Percentiles rank a stretch among this genome's conserved stretches.
Evolutionary conservation across 2,797 vertebrate genomes (phyloP).

Genomic region (Melanotaenia boesemani): DNA sequence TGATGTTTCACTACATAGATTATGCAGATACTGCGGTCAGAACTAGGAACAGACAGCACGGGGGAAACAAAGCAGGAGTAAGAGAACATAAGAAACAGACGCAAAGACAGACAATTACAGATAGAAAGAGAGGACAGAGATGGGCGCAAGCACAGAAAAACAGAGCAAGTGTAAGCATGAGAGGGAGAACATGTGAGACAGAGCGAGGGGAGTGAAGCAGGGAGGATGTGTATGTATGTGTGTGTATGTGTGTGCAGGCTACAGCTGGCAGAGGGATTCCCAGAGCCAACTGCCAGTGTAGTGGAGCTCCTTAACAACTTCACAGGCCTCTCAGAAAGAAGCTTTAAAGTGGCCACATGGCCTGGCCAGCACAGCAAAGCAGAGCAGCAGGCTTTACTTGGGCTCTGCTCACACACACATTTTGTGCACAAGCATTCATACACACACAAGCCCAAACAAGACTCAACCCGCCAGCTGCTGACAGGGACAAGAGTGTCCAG

Average conservation of each 20-base stretch:
- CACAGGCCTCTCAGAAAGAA: conserved; percentile 86
- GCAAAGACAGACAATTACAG: conserved; percentile 51
- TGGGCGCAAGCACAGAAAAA: conserved; percentile 54
- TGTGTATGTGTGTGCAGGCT: conserved; percentile 64
- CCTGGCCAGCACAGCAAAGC: conserved; percentile 83
- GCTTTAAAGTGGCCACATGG: conserved; percentile 89
- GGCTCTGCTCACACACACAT: conserved; percentile 68
- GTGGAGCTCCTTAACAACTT: conserved; percentile 89
- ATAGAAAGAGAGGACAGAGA: conserved; percentile 59
- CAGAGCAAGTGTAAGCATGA: conserved; percentile 58
- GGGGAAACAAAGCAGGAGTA: conserved; percentile 33
- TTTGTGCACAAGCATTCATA: conserved; percentile 42
- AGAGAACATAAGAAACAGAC: conserved; percentile 38
- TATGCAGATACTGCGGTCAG: conserved; percentile 79
- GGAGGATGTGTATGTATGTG: conserved; percentile 34
- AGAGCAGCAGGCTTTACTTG: conserved; percentile 83
- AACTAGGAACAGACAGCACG: conserved; percentile 74
- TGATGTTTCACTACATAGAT: conserved; percentile 84
- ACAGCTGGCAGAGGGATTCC: conserved; percentile 87
- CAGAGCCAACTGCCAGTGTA: conserved; percentile 85
- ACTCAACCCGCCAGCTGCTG: conserved; percentile 84
- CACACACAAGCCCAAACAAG: conserved; percentile 75
- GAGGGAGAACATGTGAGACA: conserved; percentile 68
- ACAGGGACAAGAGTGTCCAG: conserved; percentile 83
- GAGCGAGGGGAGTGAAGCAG: conserved; percentile 57